Conservation (phyloP, 2,797 vertebrate species). For the Eulemur mongoz region DNA sequence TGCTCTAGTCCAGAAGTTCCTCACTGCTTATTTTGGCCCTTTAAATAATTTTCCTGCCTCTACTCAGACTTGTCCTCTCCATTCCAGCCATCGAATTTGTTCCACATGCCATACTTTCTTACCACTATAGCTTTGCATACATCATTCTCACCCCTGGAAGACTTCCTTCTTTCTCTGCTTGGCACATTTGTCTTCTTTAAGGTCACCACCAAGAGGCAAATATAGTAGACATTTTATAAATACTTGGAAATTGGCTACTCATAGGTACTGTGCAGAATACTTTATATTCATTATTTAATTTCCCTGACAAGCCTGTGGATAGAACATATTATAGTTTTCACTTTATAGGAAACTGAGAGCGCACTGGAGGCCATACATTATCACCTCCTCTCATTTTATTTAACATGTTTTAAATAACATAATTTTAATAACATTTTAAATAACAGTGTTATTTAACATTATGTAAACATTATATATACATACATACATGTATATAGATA, state of each 20-base stretch:
- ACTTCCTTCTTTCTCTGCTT: not conserved
- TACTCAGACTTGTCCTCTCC: not conserved
- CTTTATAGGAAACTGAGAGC: not conserved
- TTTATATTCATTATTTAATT: constrained; percentile 4
- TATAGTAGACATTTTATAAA: not conserved
- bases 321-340: not conserved
- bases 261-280: not conserved
- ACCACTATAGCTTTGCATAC: not conserved
- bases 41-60: not conserved
- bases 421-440: not conserved
- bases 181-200: not conserved
- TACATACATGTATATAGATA: not conserved
- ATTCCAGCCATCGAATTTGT: not conserved
- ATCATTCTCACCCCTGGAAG: not conserved
- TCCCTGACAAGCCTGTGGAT: not conserved
- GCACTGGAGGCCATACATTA: not conserved
- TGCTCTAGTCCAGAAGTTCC: not conserved
- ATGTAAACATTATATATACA: fast-evolving
- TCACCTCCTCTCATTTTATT: not conserved
- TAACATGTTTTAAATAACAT: not conserved
- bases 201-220: not conserved
- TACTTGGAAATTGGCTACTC: not conserved
- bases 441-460: not conserved
- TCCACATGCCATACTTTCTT: not conserved
- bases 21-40: not conserved